These are phyloP conservation scores for Peromyscus aztecus DNA, from an alignment of 2,797 vertebrate genomes.

Conservation along the genomic window DNA sequence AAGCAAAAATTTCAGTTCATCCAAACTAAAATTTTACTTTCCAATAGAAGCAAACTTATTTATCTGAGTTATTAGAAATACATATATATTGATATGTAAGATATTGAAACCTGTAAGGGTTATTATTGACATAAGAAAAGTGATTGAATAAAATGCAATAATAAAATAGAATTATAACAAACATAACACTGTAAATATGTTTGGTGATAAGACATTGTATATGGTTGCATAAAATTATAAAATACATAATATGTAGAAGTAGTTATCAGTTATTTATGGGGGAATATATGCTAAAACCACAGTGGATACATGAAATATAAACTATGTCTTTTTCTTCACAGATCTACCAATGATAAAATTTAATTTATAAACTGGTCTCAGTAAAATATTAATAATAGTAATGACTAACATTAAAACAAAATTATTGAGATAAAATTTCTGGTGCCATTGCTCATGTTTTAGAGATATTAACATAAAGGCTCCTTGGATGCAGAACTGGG, in stretches of 20 bases:
- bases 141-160: not conserved
- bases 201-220: not conserved
- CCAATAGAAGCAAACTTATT: conserved; percentile 7
- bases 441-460: not conserved
- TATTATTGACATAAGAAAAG: not conserved
- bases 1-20: not conserved
- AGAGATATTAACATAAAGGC: not conserved
- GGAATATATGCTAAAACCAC: not conserved
- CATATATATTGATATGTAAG: not conserved
- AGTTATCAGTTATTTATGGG: not conserved
- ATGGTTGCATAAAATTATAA: not conserved
- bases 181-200: not conserved
- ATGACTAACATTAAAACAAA: not conserved
- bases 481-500: not conserved
- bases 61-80: not conserved
- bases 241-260: not conserved
- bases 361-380: not conserved
- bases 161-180: not conserved
- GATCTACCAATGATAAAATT: not conserved
- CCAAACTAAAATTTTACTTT: conserved; percentile 18
- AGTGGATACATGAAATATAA: not conserved
- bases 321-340: not conserved
- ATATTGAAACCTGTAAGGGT: not conserved
- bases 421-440: not conserved
- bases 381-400: not conserved